These are phyloP conservation scores for Aphidius ervi DNA, from an alignment of 1,140 invertebrate species.

Conservation along the genomic window DNA sequence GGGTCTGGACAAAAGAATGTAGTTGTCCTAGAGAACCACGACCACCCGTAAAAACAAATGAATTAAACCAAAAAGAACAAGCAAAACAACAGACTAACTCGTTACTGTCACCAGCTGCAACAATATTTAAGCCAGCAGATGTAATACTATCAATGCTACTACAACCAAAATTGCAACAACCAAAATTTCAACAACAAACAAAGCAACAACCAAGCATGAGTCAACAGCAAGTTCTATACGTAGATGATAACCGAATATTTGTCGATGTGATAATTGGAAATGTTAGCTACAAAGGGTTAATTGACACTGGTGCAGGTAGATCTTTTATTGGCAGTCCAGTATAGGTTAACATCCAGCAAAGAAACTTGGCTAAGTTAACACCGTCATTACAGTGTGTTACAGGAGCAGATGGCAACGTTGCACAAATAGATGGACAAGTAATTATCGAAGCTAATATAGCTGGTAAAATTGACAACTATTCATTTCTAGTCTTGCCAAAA, in stretches of 20 bases:
- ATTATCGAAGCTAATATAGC: neutral
- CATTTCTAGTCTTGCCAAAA: neutral
- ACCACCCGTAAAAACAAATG: conserved; percentile 14
- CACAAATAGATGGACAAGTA: neutral
- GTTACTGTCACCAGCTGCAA: neutral
- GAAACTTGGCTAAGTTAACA: neutral
- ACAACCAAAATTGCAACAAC: neutral
- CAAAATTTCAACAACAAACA: neutral
- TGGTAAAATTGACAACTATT: neutral
- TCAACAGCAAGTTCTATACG: neutral
- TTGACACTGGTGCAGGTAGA: conserved; percentile 9
- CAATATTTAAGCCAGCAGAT: neutral
- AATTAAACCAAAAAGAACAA: too few species aligned
- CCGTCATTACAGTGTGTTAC: neutral
- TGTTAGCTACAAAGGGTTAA: neutral
- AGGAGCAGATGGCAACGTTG: neutral
- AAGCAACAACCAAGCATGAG: neutral
- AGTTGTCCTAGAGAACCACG: neutral
- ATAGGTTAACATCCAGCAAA: neutral
- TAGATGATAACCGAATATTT: neutral
- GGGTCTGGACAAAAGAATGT: neutral
- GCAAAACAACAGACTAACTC: neutral
- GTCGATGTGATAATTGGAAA: neutral
- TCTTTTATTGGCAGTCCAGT: conserved; percentile 2
- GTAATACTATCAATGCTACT: neutral